Base-by-base conservation (phyloP, 2,888 invertebrate species). In the Lamproptera curius region DNA sequence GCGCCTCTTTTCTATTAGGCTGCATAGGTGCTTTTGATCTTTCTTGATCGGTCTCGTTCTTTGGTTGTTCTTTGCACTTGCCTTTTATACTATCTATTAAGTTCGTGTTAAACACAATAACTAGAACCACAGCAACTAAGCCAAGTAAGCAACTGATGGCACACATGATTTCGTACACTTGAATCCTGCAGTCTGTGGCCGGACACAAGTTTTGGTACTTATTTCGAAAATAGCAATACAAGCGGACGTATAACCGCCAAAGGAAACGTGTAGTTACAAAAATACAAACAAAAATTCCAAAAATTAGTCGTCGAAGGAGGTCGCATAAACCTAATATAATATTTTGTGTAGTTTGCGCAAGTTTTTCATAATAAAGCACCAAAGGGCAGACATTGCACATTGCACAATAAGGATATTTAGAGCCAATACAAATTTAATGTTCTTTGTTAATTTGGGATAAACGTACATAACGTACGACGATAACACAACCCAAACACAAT, bases 21-120 rank as follows among this genome's bases (percentile, higher is more conserved):
- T n/a, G n/a, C n/a, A n/a, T n/a, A n/a, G n/a, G n/a, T n/a, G n/a
- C n/a, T n/a, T n/a, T n/a, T n/a, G n/a, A n/a, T n/a, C n/a, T n/a
- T n/a, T n/a, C n/a, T n/a, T n/a, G n/a, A n/a, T n/a, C n/a, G n/a
- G n/a, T n/a, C n/a, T n/a, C n/a, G n/a, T n/a, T n/a, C n/a, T n/a
- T n/a, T n/a, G n/a, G n/a, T n/a, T n/a, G n/a, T n/a, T n/a, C n/a
- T n/a, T n/a, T n/a, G 10, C 49, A 49, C 28, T 44, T 49, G 1
- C 41, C 42, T 20, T 47, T 16, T 28, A 51, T 11, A 20, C 23
- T 46, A 17, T 54, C 51, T 9, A 54, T 16, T 51, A 48, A 54
- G 17, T 51, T 28, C 8, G 54, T 50, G 16, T 47, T 33, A 45
- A 41, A 54, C 46, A 49, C 14, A 17, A 55, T 15, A 28, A 51